A percentile compares a stretch with the other conserved stretches of the same genome.
phyloP scores from a whole-genome alignment of 2,797 vertebrate species.

The Fundulus diaphanus region DNA sequence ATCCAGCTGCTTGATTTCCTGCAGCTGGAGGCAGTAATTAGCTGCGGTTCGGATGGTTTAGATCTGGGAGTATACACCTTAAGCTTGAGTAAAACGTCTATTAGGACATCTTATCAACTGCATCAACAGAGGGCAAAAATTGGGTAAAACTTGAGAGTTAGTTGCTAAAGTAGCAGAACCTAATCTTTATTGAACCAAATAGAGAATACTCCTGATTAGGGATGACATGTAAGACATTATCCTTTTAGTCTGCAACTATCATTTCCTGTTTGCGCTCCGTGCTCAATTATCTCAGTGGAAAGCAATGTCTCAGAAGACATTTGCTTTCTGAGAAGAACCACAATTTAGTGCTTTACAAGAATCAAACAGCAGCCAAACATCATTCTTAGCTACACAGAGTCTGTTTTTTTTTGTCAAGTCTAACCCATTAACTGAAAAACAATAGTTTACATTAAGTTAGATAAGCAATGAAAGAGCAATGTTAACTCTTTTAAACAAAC shows the following conservation, averaged over 20 bases:
- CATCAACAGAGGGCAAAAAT: not conserved
- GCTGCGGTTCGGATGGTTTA: not conserved
- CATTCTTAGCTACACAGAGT: too few species aligned
- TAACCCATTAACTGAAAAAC: not conserved
- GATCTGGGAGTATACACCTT: not conserved
- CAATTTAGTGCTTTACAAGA: not conserved
- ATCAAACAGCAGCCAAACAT: not conserved
- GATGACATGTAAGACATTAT: not conserved
- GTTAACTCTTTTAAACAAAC: not conserved
- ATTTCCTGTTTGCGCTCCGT: not conserved
- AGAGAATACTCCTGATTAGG: not conserved
- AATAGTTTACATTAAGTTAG: not conserved
- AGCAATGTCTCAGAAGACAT: too few species aligned
- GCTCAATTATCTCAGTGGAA: accelerated
- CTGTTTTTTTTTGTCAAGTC: not conserved
- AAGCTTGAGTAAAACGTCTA: not conserved
- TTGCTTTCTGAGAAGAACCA: slow-evolving; percentile 3
- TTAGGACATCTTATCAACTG: not conserved
- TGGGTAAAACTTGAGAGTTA: not conserved
- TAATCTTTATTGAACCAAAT: not conserved
- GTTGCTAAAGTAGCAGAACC: not conserved
- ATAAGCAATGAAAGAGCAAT: not conserved
- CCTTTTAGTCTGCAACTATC: not conserved
- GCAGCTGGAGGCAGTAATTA: not conserved
- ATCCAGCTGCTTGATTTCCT: not conserved